These are phyloP conservation scores for Drosophila neonasuta DNA, from an alignment of 2,888 invertebrate species.

Conservation along the genomic window DNA sequence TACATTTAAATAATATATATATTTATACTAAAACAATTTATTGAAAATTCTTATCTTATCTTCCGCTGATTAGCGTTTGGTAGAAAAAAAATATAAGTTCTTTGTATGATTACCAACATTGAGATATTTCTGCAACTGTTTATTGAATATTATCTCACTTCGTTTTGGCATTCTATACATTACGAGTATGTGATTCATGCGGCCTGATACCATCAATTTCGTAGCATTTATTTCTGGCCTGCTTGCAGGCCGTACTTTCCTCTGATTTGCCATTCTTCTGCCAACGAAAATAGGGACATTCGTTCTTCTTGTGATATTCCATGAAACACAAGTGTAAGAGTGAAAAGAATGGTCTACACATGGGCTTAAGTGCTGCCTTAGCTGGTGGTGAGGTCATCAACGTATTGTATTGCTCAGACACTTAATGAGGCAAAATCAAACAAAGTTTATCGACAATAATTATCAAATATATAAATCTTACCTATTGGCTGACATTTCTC, in stretches of 20 bases:
- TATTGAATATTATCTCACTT: neutral
- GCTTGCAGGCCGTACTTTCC: constrained; percentile 25
- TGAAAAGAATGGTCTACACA: constrained; percentile 62
- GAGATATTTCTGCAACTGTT: neutral
- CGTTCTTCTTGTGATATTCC: constrained; percentile 58
- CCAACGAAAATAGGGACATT: constrained; percentile 71
- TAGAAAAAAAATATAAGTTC: too few relatives aligned
- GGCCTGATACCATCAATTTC: constrained; percentile 50
- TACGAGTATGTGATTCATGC: neutral
- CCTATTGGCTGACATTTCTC: constrained; percentile 60
- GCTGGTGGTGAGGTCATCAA: constrained; percentile 52
- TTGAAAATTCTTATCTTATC: too few relatives aligned
- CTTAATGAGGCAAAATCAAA: neutral
- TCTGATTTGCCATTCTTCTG: neutral
- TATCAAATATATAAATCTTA: neutral
- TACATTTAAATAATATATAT: too few relatives aligned
- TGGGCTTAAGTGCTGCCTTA: constrained; percentile 37
- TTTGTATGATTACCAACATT: too few relatives aligned
- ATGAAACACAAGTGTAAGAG: constrained; percentile 58
- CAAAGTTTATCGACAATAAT: neutral
- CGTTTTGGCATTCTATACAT: neutral
- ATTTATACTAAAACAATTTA: too few relatives aligned
- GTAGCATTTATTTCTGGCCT: constrained; percentile 55
- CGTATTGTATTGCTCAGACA: constrained; percentile 8
- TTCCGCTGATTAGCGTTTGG: too few relatives aligned